Base-by-base conservation (phyloP, 2,888 invertebrate genomes). In the Ophioninae sp. region DNA sequence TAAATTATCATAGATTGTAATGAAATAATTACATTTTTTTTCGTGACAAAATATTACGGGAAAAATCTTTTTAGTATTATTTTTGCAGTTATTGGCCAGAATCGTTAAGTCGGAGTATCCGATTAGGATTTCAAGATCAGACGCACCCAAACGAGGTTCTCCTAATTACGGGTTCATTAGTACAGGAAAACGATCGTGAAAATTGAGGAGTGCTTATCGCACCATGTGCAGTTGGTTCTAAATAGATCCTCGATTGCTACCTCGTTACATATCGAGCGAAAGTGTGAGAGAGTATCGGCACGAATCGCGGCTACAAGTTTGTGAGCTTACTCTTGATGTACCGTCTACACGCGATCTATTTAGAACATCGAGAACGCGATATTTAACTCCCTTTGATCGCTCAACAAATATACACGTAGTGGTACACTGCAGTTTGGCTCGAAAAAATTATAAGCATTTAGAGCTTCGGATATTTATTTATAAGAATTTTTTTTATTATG, bases 241-340 rank as follows among this genome's bases (percentile, higher is more conserved):
- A 83, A 72, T 72, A 68, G 76, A 83, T 76, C 63, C 79, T 73
- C 76, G 76, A 83, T 83, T 83, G 79, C 79, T 41, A 64, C 76
- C 76, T 83, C 72, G 58, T 76, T 83, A n/a, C 68, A 63, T 64
- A 82, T 56, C 23, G 23, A 72, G 56, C 37, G 74, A 41, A 59
- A 63, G 74, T 59, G 44, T 30, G 68, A 63, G 51, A 69, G 64
- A 44, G 56, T 9, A 39, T 61, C 30, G 23, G 44, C 69, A 59
- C 63, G 44, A 68, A 51, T 61, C 61, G 73, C 68, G 68, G 37
- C 23, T 68, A 75, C 74, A 82, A 75, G 41, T 79, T 82, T 2
- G 77, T 41, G 67, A 73, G 63, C 63, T 74, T 51, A 37, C 61
- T 71, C 22, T 44, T 72, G 13, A 71, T 58, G 41, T 64, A 9